Base-by-base conservation (phyloP, 2,888 invertebrate species). In the Agrochola lota region DNA sequence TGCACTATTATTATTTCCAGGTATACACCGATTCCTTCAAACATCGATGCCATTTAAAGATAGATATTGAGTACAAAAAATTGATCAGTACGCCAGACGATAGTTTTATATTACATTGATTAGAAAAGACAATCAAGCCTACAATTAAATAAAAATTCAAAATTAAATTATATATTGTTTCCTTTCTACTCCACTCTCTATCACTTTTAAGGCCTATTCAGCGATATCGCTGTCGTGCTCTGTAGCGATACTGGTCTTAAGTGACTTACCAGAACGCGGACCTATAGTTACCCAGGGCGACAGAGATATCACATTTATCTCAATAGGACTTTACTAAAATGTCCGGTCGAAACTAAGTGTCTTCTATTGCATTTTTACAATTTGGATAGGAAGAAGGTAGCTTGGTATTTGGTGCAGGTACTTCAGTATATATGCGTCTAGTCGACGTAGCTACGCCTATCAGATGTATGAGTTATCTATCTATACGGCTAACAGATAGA, bases 1-100 rank as follows among this genome's bases (percentile, higher is more conserved):
- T 20, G 11, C 26, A 20, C 26, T 20, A 11, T 17, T 71, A 40
- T 71, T 62, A 40, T 49, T 72, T 74, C n/a, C 72, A 74, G 72
- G 20, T 40, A 26, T 1, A 26, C 12, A 2, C 43, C 26, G 9
- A 7, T 4, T 40, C 11, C 26, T 46, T 30, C 43, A 43, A 2
- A 11, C 23, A 43, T 30, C 7, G 12, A n/a, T 1, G 26, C 9
- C 43, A 23, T 23, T 40, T 23, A 15, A 73, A 55, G 6, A 72
- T 49, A 8, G 23, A 0, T 23, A 35, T 40, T 1, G 8, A 20
- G 2, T 17, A 30, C 5, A 1, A 15, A 73, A 30, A 30, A 69
- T 6, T 17, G 7, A 11, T 26, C 23, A 59, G 1, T 49, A 49
- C n/a, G 49, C 12, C 30, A 12, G 7, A 57, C 1, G 9, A 23